phyloP scores from a whole-genome alignment of 2,113 vertebrate species.

The Leiothrix lutea region DNA sequence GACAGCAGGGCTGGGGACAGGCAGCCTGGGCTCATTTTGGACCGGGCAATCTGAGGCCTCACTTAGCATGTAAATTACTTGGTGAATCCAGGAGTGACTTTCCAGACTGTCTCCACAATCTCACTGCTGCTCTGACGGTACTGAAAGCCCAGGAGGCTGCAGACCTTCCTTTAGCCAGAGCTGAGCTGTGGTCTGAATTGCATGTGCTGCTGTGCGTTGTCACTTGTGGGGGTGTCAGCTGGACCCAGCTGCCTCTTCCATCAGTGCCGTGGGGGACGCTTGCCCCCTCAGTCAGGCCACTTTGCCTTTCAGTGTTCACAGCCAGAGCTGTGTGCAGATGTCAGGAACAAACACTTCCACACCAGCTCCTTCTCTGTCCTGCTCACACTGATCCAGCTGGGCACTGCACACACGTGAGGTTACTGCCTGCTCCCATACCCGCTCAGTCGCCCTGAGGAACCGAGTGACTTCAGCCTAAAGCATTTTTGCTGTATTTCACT shows the following conservation, averaged over 20 bases:
- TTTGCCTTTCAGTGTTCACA: accelerated
- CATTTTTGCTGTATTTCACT: not conserved
- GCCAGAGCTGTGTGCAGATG: not conserved
- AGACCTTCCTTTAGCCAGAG: not conserved
- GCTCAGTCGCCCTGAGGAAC: not conserved
- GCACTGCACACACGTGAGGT: accelerated
- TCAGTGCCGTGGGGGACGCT: accelerated
- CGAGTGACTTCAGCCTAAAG: not conserved
- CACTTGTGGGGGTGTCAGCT: not conserved
- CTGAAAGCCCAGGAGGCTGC: not conserved
- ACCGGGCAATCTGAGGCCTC: no score
- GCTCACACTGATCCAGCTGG: accelerated
- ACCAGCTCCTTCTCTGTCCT: not conserved
- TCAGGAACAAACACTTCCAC: accelerated
- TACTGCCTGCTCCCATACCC: not conserved
- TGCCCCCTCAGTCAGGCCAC: not conserved
- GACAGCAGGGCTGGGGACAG: accelerated
- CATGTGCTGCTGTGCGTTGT: not conserved
- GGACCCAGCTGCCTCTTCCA: not conserved
- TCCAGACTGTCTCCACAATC: not conserved
- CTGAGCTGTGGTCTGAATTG: not conserved
- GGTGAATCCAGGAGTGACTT: not conserved
- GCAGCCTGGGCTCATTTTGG: not conserved
- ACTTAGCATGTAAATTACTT: not conserved
- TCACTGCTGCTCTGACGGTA: not conserved